A percentile compares a stretch with the other conserved stretches of the same genome.
phyloP scores from a whole-genome alignment of 2,888 invertebrate species.

The Ypsolopha sequella region DNA sequence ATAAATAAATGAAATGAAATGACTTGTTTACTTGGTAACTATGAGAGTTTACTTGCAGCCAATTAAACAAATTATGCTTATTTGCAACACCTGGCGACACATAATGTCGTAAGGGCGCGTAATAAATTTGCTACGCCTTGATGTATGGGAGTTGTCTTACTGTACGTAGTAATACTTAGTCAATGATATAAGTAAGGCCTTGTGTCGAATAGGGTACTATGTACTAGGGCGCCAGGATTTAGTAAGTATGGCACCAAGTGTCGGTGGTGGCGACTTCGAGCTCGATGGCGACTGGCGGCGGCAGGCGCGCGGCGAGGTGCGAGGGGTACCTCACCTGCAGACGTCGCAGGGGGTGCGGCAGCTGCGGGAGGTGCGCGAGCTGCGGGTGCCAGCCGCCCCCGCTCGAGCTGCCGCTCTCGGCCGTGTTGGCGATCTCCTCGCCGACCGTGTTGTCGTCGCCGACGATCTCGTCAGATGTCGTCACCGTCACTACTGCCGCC shows the following conservation, averaged over 20 bases:
- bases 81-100: no score
- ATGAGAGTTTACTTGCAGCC: no score
- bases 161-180: no score
- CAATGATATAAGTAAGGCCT: no score
- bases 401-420: conserved; percentile 8
- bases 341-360: conserved; percentile 60
- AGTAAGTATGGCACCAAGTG: conserved; percentile 28
- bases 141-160: no score
- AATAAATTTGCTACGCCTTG: no score
- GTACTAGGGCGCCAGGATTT: background rate
- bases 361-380: conserved; percentile 69
- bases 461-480: conserved; percentile 10
- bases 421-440: conserved; percentile 13
- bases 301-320: conserved; percentile 12
- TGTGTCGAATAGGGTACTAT: no score
- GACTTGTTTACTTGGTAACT: no score
- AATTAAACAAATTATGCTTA: no score
- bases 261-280: conserved; percentile 59
- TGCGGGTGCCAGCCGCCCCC: conserved; percentile 63
- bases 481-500: conserved; percentile 14
- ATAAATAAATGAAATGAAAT: no score
- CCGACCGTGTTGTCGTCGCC: background rate
- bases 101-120: no score
- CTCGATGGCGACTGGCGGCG: conserved; percentile 52
- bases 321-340: conserved; percentile 28